phyloP scores from a whole-genome alignment of 2,888 invertebrate species.

The Cheilosia vernalis region DNA sequence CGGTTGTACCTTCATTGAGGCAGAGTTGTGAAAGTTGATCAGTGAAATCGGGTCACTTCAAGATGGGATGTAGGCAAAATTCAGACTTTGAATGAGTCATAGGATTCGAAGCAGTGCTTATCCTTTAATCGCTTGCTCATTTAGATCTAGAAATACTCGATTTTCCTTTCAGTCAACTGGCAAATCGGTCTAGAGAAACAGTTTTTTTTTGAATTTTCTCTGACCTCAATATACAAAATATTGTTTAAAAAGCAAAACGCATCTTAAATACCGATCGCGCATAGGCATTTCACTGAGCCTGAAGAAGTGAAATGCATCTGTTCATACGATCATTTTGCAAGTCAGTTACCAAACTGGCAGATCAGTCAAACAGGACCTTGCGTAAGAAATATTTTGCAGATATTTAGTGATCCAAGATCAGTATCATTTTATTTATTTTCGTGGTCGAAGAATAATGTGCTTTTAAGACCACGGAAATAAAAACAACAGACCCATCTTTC shows the following conservation, averaged over 20 bases:
- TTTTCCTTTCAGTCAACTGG: not conserved
- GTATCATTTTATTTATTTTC: too few relatives aligned
- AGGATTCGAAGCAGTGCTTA: not conserved
- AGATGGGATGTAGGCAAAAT: not conserved
- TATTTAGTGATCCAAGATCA: too few relatives aligned
- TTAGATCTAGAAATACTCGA: too few relatives aligned
- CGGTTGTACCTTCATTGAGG: not conserved
- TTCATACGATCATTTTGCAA: not conserved
- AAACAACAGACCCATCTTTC: too few relatives aligned
- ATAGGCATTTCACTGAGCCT: not conserved
- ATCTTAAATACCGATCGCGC: not conserved
- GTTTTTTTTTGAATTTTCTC: not conserved
- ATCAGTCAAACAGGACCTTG: not conserved
- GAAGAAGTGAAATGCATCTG: not conserved
- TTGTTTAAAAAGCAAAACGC: too few relatives aligned
- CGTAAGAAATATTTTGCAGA: too few relatives aligned
- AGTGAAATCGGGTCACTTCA: constrained; percentile 22
- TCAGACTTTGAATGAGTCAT: not conserved
- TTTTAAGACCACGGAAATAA: too few relatives aligned
- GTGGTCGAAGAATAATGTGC: too few relatives aligned
- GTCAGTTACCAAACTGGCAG: not conserved
- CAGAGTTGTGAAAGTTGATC: constrained; percentile 26
- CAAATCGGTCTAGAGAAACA: not conserved
- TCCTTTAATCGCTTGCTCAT: too few relatives aligned
- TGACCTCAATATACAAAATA: too few relatives aligned